A percentile compares a stretch with the other conserved stretches of the same genome.
Evolutionary conservation across 2,113 vertebrate species (phyloP).

Genomic region (Hucho hucho): DNA sequence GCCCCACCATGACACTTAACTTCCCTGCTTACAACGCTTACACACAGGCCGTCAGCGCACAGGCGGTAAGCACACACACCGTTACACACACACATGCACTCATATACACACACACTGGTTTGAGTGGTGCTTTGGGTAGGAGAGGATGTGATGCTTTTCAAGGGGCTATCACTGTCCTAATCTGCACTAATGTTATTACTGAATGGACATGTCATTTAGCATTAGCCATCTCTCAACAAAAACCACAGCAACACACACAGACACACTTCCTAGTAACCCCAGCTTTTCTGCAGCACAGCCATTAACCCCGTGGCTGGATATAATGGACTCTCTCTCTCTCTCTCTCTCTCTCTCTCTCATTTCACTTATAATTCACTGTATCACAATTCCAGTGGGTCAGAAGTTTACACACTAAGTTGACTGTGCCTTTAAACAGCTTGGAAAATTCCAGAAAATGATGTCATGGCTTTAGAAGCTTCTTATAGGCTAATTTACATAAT

Average conservation of each 20-base stretch:
- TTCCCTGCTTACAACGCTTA: conserved; percentile 91
- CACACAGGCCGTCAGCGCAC: conserved; percentile 82
- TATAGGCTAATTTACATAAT: too few relatives aligned
- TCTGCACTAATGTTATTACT: too few relatives aligned
- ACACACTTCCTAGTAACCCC: too few relatives aligned
- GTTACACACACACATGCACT: conserved; percentile 19
- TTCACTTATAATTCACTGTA: too few relatives aligned
- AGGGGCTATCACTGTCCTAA: conserved; percentile 58
- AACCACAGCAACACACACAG: neutral
- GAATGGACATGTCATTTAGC: too few relatives aligned
- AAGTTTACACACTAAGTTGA: too few relatives aligned
- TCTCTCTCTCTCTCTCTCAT: conserved; percentile 48
- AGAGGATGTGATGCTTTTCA: conserved; percentile 64
- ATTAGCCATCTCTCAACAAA: too few relatives aligned
- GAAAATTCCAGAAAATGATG: too few relatives aligned
- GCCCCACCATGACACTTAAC: conserved; percentile 84
- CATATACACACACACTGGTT: conserved; percentile 2
- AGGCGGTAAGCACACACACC: conserved; percentile 22
- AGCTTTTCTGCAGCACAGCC: conserved; percentile 70
- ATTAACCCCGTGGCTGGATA: conserved; percentile 71
- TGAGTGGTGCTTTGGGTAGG: conserved; percentile 59
- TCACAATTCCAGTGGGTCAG: too few relatives aligned
- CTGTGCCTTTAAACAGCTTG: too few relatives aligned
- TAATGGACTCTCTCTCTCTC: conserved; percentile 73
- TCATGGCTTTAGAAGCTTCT: too few relatives aligned